Evolutionary conservation across 2,113 vertebrate species (phyloP), one percentile per base, ranked within the genome.

Genomic region (Strix aluco): DNA sequence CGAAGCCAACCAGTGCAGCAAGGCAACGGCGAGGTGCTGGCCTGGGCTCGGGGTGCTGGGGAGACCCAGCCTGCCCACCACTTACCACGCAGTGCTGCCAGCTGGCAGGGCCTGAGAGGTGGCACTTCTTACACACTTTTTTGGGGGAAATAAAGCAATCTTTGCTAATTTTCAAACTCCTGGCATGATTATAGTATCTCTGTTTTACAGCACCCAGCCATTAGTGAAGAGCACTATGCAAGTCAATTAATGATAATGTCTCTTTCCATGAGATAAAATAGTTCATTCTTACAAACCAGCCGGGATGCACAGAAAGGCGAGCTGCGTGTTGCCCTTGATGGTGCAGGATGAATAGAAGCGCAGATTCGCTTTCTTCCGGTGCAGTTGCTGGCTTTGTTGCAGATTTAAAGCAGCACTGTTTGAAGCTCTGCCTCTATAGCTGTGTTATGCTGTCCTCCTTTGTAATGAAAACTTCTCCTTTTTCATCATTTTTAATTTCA

Each of bases 401-500:
- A n/a, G 84, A 93, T 90, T 95, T 97, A 85, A 96, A 86, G 87
- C 75, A 95, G 91, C 75, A 7, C 58, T 71, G 29, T 94, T 95
- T 95, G 96, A 96, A 94, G 88, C 82, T 95, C 19, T 95, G 92
- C 85, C 67, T 94, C 81, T 88, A 77, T 81, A 58, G 72, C 81
- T 61, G 59, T 69, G 81, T 52, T 95, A 11, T 23, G 79, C 94
- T 71, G 78, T 92, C 63, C 63, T 93, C 80, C 78, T 96, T 92
- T 95, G 96, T 89, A 79, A 95, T 72, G 92, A 97, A 95, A 52
- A 58, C 69, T 44, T 86, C 42, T 82, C 25, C 66, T 63, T 95
- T 96, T 97, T 84, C 89, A 94, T 97, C 23, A 55, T 87, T 97
- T 97, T 97, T 97, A 95, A 96, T 98, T 96, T 96, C 93, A 92